Base-by-base conservation (phyloP, 2,888 invertebrate genomes). In the Marasmarcha lunaedactyla region DNA sequence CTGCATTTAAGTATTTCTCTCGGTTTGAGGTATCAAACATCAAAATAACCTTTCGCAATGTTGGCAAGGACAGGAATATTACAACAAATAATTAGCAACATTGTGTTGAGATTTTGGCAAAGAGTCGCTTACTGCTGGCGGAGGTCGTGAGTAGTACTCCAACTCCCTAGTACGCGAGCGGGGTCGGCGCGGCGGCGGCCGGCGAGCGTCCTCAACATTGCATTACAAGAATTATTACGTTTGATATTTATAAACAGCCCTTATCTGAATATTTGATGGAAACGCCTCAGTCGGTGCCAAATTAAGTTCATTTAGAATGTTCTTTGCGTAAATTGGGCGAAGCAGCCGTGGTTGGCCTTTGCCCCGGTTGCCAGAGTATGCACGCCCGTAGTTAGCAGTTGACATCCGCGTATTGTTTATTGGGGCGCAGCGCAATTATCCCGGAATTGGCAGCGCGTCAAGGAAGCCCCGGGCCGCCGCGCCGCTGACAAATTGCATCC, bases 381-480 rank as follows among this genome's bases (percentile, higher is more conserved):
- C n/a, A n/a, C n/a, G n/a, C n/a, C n/a, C n/a, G n/a, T n/a, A n/a
- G n/a, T n/a, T n/a, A n/a, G n/a, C n/a, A n/a, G n/a, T n/a, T n/a
- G n/a, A n/a, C n/a, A n/a, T n/a, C n/a, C n/a, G 20, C 3, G 20
- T 5, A 20, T 20, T 20, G 20, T 20, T 20, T 20, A 20, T 7
- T 30, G n/a, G 11, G 30, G n/a, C n/a, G 11, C 30, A 11, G n/a
- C 30, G 6, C 30, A 30, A 30, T 30, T 30, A 30, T 30, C 4
- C 20, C 20, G 20, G 6, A 14, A 10, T 42, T 44, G 71, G 71
- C 71, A 62, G 20, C 46, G 45, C 33, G 43, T 47, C 44, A 56
- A 65, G 72, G 76, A 74, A 73, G 65, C 56, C 47, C 47, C 42
- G 42, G 41, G 42, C 42, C 39, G 39, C 36, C 42, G 33, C 37